Percentiles rank a stretch among this genome's conserved stretches.
Conservation (phyloP, 2,888 invertebrate genomes). For the Hypomecis punctinalis region DNA sequence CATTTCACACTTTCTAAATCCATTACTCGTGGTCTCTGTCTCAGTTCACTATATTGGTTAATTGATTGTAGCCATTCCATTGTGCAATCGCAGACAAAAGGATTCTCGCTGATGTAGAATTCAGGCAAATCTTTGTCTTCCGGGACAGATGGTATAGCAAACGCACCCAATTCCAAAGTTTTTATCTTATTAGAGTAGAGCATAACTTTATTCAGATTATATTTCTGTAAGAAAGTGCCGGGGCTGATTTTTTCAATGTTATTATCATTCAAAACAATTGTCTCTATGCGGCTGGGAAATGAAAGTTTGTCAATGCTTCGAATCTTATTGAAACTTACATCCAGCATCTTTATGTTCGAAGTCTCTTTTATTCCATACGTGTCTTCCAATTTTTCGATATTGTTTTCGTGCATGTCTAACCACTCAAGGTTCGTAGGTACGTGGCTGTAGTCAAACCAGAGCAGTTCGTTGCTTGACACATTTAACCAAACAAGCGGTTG, state of each 20-base stretch:
- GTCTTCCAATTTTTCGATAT: slow-evolving; percentile 90
- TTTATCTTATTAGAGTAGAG: slow-evolving; percentile 90
- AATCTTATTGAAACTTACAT: slow-evolving; percentile 90
- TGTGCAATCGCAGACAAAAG: slow-evolving; percentile 93
- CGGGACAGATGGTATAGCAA: slow-evolving; percentile 87
- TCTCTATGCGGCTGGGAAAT: slow-evolving; percentile 90
- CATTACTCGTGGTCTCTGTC: slow-evolving; percentile 91
- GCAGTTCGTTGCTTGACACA: slow-evolving; percentile 91
- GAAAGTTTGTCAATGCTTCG: slow-evolving; percentile 88
- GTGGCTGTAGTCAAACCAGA: slow-evolving; percentile 92
- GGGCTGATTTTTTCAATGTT: slow-evolving; percentile 88
- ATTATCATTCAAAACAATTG: slow-evolving; percentile 90
- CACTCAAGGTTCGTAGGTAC: slow-evolving; percentile 90
- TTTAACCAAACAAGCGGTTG: slow-evolving; percentile 92
- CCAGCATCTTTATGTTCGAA: slow-evolving; percentile 90
- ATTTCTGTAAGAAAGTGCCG: slow-evolving; percentile 89
- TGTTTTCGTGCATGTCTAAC: slow-evolving; percentile 93
- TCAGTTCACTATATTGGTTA: slow-evolving; percentile 89
- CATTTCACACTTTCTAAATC: slow-evolving; percentile 92
- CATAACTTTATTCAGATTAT: slow-evolving; percentile 90
- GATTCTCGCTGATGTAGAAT: slow-evolving; percentile 93
- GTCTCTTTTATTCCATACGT: slow-evolving; percentile 88
- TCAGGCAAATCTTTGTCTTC: slow-evolving; percentile 89
- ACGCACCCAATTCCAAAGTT: slow-evolving; percentile 89
- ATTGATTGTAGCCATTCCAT: slow-evolving; percentile 94